Evolutionary conservation across 2,113 vertebrate species (phyloP).

Genomic region (Podarcis cretensis): DNA sequence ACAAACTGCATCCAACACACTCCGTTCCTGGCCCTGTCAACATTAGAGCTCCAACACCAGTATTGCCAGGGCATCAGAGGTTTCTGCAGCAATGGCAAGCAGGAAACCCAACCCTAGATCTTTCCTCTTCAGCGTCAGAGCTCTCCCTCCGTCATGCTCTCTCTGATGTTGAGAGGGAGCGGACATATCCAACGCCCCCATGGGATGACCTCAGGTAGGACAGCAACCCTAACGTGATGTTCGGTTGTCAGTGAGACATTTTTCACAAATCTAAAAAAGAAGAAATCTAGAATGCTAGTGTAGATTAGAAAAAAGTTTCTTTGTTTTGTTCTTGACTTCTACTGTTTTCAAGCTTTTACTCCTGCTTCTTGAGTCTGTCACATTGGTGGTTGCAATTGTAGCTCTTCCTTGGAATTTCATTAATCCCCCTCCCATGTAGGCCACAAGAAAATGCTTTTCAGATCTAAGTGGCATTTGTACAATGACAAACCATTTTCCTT

Average conservation of each 20-base stretch:
- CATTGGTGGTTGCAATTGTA: conserved; percentile 35
- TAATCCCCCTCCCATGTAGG: conserved; percentile 6
- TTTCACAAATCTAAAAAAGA: conserved; percentile 2
- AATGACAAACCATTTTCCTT: conserved; percentile 33
- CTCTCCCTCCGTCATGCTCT: too few relatives aligned
- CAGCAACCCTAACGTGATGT: neutral
- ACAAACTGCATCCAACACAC: too few relatives aligned
- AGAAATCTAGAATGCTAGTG: neutral
- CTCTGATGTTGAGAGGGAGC: too few relatives aligned
- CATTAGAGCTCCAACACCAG: too few relatives aligned
- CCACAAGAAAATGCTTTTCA: conserved; percentile 37
- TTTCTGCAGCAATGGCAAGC: too few relatives aligned
- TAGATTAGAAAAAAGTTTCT: conserved; percentile 33
- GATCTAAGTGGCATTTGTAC: conserved; percentile 22
- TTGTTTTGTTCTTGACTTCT: neutral
- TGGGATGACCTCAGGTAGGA: too few relatives aligned
- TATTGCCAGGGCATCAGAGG: too few relatives aligned
- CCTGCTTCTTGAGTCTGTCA: conserved; percentile 46
- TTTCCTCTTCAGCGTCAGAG: too few relatives aligned
- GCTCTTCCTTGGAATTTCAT: conserved; percentile 34
- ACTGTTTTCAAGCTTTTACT: conserved; percentile 22
- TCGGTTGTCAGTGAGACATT: neutral
- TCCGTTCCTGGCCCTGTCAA: too few relatives aligned
- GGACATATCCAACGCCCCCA: too few relatives aligned
- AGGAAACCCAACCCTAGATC: too few relatives aligned